These are phyloP conservation scores for Leucophora obtusa DNA, from an alignment of 2,888 invertebrate genomes.

Conservation along the genomic window DNA sequence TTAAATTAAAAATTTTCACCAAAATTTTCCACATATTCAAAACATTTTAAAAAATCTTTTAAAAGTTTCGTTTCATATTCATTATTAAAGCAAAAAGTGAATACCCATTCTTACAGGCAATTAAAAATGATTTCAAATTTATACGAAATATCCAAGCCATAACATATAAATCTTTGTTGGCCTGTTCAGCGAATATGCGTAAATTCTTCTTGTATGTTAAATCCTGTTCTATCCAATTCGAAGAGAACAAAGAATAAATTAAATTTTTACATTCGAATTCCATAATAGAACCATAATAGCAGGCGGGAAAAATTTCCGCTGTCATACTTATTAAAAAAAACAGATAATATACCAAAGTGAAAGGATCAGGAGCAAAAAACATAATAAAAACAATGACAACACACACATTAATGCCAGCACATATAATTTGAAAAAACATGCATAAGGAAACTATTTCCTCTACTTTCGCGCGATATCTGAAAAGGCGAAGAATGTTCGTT, in stretches of 20 bases:
- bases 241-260: conserved; percentile 49
- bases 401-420: conserved; percentile 57
- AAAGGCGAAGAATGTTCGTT: too few relatives aligned
- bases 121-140: conserved; percentile 52
- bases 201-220: conserved; percentile 46
- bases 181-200: conserved; percentile 49
- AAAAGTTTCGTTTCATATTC: conserved; percentile 4
- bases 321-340: conserved; percentile 48
- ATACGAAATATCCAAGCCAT: conserved; percentile 57
- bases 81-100: conserved; percentile 44
- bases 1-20: too few relatives aligned
- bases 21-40: too few relatives aligned
- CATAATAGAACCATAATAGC: conserved; percentile 57
- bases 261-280: conserved; percentile 56
- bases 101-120: conserved; percentile 49
- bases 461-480: conserved; percentile 32
- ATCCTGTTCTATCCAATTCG: conserved; percentile 58
- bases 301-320: conserved; percentile 56
- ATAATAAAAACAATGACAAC: conserved; percentile 50
- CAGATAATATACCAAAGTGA: conserved; percentile 40
- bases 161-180: conserved; percentile 24
- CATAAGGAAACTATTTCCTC: conserved; percentile 31
- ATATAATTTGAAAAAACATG: conserved; percentile 41
- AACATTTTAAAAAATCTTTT: neutral
- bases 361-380: conserved; percentile 47